Percentiles rank a stretch among this genome's conserved stretches.
Evolutionary conservation across 2,113 vertebrate species (phyloP).

Genomic region (Sceloporus undulatus): DNA sequence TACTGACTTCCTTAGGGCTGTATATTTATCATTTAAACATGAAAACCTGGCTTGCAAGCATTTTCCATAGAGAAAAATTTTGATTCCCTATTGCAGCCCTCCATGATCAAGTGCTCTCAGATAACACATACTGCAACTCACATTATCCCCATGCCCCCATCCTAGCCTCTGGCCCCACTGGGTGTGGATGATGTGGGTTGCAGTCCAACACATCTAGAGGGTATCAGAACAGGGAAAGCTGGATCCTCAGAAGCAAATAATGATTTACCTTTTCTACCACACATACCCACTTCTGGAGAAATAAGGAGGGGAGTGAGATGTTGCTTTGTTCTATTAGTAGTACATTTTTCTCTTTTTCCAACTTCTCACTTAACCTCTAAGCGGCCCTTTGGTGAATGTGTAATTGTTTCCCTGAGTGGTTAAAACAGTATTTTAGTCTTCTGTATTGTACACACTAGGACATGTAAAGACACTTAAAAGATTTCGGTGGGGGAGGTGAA

Average conservation of each 20-base stretch:
- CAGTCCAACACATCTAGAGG: too few relatives aligned
- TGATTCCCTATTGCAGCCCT: background rate
- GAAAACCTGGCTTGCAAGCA: background rate
- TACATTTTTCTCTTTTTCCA: conserved; percentile 59
- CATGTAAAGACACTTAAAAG: background rate
- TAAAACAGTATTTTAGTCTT: conserved; percentile 62
- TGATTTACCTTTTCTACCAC: background rate
- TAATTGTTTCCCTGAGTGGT: conserved; percentile 72
- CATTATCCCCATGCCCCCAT: too few relatives aligned
- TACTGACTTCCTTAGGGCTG: background rate
- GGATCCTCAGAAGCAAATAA: background rate
- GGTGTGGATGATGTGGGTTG: too few relatives aligned
- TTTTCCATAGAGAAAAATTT: too few relatives aligned
- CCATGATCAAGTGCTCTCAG: too few relatives aligned
- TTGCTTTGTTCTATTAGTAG: conserved; percentile 55
- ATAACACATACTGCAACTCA: too few relatives aligned
- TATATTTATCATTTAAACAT: background rate
- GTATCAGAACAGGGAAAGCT: too few relatives aligned
- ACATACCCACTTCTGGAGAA: background rate
- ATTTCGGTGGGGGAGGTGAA: background rate
- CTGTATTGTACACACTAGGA: conserved; percentile 61
- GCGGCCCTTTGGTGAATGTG: conserved; percentile 66
- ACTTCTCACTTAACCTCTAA: conserved; percentile 65
- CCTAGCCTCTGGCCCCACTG: too few relatives aligned
- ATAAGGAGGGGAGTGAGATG: conserved; percentile 41